A percentile compares a stretch with the other conserved stretches of the same genome.
Conservation (phyloP, 2,888 invertebrate genomes). For the Isoperla grammatica region DNA sequence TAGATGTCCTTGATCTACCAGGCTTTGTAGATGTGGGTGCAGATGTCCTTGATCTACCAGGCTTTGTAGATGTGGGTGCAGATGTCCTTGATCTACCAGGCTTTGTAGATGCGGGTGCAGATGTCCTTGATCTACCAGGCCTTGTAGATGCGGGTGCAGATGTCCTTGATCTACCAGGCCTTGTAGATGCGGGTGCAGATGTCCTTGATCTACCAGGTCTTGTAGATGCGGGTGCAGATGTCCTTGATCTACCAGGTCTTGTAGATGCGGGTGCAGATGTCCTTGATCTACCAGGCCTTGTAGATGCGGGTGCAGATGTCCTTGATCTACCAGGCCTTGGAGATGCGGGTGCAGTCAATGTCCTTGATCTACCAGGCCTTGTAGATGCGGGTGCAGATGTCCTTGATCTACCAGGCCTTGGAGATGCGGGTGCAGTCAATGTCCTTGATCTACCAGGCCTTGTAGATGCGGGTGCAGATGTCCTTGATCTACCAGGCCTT, state of each 20-base stretch:
- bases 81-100: constrained; percentile 53
- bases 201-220: constrained; percentile 49
- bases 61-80: constrained; percentile 62
- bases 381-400: constrained; percentile 69
- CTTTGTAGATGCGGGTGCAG: constrained; percentile 62
- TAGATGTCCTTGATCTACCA: not conserved
- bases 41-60: constrained; percentile 56
- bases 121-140: constrained; percentile 53
- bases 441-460: constrained; percentile 49
- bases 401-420: constrained; percentile 49
- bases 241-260: constrained; percentile 49
- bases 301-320: constrained; percentile 69
- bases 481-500: constrained; percentile 49
- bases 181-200: constrained; percentile 66
- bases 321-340: constrained; percentile 50
- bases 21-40: constrained; percentile 60
- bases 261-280: constrained; percentile 69
- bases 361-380: constrained; percentile 49
- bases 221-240: constrained; percentile 66
- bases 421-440: constrained; percentile 69
- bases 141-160: constrained; percentile 65
- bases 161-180: constrained; percentile 50
- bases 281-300: constrained; percentile 49
- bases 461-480: constrained; percentile 66
- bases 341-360: constrained; percentile 65